phyloP scores from a whole-genome alignment of 2,888 invertebrate species.

The Idaea biselata region DNA sequence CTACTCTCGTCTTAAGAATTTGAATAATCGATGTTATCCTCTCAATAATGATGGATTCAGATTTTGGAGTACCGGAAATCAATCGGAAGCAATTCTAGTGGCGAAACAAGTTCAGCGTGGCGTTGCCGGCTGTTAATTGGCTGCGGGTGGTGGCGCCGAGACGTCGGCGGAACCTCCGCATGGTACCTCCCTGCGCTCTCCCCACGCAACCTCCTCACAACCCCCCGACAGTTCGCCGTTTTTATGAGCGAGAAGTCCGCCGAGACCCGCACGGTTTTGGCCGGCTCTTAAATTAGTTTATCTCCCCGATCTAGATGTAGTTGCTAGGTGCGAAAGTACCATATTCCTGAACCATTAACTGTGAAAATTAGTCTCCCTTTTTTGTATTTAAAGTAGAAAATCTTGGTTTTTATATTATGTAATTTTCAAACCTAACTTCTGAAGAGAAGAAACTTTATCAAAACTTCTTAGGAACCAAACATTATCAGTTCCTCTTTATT shows the following conservation, averaged over 20 bases:
- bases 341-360: slow-evolving; percentile 1
- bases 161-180: slow-evolving; percentile 79
- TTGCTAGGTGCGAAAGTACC: slow-evolving; percentile 45
- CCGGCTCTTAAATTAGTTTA: slow-evolving; percentile 68
- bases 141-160: slow-evolving; percentile 81
- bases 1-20: slow-evolving; percentile 16
- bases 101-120: slow-evolving; percentile 76
- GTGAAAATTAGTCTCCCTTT: not conserved
- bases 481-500: slow-evolving; percentile 3
- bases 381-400: not conserved
- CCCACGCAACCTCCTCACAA: slow-evolving; percentile 59
- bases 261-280: slow-evolving; percentile 64
- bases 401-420: not conserved
- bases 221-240: slow-evolving; percentile 63
- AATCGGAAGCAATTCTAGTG: slow-evolving; percentile 76
- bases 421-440: not conserved
- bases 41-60: slow-evolving; percentile 44
- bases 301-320: slow-evolving; percentile 46
- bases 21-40: slow-evolving; percentile 32
- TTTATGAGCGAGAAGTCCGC: slow-evolving; percentile 72
- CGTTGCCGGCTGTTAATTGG: slow-evolving; percentile 77
- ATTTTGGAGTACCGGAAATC: slow-evolving; percentile 58
- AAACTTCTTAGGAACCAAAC: not conserved
- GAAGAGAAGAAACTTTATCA: not conserved
- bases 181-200: slow-evolving; percentile 65